Evolutionary conservation across 2,113 vertebrate genomes (phyloP), one percentile per base, ranked within the genome.

Genomic region (Epinephelus lanceolatus): DNA sequence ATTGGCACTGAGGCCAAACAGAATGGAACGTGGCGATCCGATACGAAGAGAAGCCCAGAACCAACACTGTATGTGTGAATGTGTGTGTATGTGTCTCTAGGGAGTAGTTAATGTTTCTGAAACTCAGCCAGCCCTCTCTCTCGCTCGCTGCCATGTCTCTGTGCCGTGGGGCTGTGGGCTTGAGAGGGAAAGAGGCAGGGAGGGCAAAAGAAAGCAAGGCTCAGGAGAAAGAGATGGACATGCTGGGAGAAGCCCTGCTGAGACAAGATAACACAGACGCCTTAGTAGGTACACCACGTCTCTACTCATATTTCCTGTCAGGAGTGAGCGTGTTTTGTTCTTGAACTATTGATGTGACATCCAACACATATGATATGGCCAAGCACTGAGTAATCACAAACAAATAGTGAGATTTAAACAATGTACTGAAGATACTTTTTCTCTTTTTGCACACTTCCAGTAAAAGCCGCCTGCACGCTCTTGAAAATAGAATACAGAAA

Each of bases 51-150:
- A 68, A 68, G 78, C 60, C 21, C 40, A 86, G 72, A 77, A 73
- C 67, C 60, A 63, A 56, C 40, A 59, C 65, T 76, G 77, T 57
- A 27, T 78, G 15, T 82, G 69, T 60, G 56, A 60, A 17, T 60
- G 60, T 47, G 61, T 76, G 69, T 76, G 69, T 66, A 66, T 78
- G 60, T 62, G 17, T 86, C 89, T 84, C 60, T 2, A 61, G 88
- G 90, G 88, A 88, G 73, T 78, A 76, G 66, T 93, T 87, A 83
- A 88, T 83, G 84, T 93, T 87, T 89, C 70, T 86, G 86, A 90
- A 80, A 77, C 76, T 82, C 70, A 76, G 81, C 55, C 71, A 40
- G 11, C 52, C 75, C 75, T 76, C 60, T 14, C 15, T 53, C 47
- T 71, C 45, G 40, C 27, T 0, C 13, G 11, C 73, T 75, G 67